Conservation (phyloP, 1,140 invertebrate genomes). For the Bombus superbus region DNA sequence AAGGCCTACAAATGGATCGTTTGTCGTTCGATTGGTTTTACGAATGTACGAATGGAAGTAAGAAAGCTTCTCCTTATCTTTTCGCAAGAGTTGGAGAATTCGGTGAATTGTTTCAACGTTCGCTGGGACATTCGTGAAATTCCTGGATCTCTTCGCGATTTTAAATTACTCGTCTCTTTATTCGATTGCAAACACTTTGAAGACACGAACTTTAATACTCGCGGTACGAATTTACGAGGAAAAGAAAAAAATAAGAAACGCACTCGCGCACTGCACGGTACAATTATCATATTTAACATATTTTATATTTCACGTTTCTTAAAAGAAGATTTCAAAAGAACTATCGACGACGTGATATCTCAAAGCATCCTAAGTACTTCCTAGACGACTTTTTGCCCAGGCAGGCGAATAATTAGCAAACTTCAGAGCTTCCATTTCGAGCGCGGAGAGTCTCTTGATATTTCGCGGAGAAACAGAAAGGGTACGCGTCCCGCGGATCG, state of each 20-base stretch:
- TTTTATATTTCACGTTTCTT: background rate
- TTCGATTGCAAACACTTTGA: background rate
- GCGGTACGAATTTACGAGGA: background rate
- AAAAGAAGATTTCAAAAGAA: background rate
- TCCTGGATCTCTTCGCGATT: background rate
- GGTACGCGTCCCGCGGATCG: background rate
- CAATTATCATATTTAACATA: too few species aligned
- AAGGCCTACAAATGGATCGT: background rate
- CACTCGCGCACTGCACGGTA: too few species aligned
- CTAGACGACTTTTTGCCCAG: background rate
- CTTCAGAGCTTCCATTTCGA: background rate
- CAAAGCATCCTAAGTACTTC: background rate
- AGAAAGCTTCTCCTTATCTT: background rate
- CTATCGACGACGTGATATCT: background rate
- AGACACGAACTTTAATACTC: background rate
- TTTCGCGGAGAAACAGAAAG: background rate
- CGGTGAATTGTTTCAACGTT: background rate
- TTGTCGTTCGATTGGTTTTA: background rate
- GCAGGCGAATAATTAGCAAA: background rate
- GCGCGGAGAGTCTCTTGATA: background rate
- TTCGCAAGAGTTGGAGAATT: background rate
- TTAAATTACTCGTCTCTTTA: background rate
- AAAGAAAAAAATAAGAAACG: background rate
- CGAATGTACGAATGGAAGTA: background rate
- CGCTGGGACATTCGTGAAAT: background rate